These are phyloP conservation scores for Podarcis siculus DNA, from an alignment of 2,797 vertebrate species.

Conservation along the genomic window DNA sequence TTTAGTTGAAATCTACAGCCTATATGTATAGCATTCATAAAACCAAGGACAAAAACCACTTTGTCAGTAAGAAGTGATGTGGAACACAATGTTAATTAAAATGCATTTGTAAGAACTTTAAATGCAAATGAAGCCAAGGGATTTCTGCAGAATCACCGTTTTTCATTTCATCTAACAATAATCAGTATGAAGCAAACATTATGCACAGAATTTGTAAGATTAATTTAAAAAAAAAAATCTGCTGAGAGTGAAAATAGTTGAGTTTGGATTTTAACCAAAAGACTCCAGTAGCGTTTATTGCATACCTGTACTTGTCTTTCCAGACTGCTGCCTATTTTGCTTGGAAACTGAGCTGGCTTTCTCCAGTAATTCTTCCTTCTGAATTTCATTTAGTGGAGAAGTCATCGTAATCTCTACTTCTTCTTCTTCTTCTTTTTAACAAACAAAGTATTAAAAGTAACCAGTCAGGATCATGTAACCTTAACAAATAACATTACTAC, in stretches of 20 bases:
- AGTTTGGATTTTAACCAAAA: constrained; percentile 43
- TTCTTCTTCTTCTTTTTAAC: constrained; percentile 7
- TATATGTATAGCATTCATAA: constrained; percentile 48
- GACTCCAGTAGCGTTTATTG: constrained; percentile 31
- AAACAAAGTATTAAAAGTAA: not conserved
- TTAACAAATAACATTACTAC: not conserved
- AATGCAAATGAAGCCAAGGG: constrained; percentile 58
- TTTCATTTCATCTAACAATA: constrained; percentile 62
- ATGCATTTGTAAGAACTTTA: constrained; percentile 62
- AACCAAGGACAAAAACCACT: constrained; percentile 50
- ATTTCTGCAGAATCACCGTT: constrained; percentile 61
- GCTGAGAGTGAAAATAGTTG: constrained; percentile 34
- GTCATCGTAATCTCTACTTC: not conserved
- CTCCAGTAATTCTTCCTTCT: not conserved
- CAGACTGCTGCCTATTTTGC: constrained; percentile 13
- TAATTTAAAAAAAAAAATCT: constrained; percentile 49
- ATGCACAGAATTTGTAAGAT: constrained; percentile 36
- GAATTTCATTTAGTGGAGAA: not conserved
- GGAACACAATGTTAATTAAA: constrained; percentile 66
- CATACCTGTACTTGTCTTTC: not conserved
- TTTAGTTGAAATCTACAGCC: constrained; percentile 22
- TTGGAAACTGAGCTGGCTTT: not conserved
- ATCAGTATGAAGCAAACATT: constrained; percentile 51
- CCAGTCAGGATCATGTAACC: not conserved
- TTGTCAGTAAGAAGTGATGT: constrained; percentile 51